These are phyloP conservation scores for Leptestheria dahalacensis DNA, from an alignment of 1,140 invertebrate genomes.

Conservation along the genomic window DNA sequence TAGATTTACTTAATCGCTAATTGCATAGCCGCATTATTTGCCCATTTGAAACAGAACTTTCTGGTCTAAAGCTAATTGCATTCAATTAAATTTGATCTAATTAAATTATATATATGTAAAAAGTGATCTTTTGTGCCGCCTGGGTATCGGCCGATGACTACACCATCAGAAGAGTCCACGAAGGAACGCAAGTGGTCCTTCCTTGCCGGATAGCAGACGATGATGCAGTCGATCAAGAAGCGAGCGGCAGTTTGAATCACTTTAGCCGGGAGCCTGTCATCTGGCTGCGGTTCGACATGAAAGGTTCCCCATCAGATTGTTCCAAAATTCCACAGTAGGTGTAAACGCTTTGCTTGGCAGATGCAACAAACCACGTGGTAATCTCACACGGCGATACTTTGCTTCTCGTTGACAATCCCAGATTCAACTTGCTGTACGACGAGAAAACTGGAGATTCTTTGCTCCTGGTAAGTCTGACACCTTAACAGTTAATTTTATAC, in stretches of 20 bases:
- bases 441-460: not conserved
- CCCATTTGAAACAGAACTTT: no score
- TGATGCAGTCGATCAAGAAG: not conserved
- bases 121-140: not conserved
- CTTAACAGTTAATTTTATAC: not conserved
- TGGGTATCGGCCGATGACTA: not conserved
- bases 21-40: no score
- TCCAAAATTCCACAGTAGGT: not conserved
- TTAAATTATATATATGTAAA: not conserved
- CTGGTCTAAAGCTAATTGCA: no score
- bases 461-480: not conserved
- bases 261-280: not conserved
- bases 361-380: conserved; percentile 3
- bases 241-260: not conserved
- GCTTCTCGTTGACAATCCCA: not conserved
- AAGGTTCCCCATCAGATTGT: not conserved
- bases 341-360: not conserved
- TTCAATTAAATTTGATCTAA: no score
- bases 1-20: no score
- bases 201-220: not conserved
- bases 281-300: conserved; percentile 10
- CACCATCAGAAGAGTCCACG: not conserved
- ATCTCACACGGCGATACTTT: conserved; percentile 7
- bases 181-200: conserved; percentile 4
- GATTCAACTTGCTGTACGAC: not conserved